These are phyloP conservation scores for Podiceps cristatus DNA, from an alignment of 2,113 vertebrate species.

Conservation along the genomic window DNA sequence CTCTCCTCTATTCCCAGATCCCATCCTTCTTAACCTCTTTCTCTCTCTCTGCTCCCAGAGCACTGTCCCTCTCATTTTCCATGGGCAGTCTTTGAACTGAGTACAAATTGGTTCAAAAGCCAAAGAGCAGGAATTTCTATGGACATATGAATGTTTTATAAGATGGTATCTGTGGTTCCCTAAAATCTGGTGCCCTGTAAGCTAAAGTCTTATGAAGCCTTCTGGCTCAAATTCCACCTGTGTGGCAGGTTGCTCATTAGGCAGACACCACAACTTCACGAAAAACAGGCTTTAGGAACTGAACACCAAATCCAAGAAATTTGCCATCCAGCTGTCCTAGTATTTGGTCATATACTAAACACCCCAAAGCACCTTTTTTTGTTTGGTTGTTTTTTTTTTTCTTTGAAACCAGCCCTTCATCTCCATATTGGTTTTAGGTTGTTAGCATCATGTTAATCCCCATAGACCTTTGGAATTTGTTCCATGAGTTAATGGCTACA, in stretches of 20 bases:
- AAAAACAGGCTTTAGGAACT: neutral
- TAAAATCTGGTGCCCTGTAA: neutral
- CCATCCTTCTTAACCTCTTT: neutral
- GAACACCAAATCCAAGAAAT: neutral
- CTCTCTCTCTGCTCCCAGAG: neutral
- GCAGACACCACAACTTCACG: neutral
- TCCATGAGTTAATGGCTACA: neutral
- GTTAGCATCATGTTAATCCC: neutral
- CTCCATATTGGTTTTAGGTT: neutral
- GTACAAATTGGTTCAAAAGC: neutral
- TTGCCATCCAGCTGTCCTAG: neutral
- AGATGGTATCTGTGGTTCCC: neutral
- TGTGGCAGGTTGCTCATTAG: neutral
- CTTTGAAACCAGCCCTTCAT: neutral
- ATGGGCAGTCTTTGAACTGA: neutral
- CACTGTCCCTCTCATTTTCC: neutral
- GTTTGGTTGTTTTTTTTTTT: neutral
- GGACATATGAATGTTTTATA: neutral
- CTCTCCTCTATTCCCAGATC: neutral
- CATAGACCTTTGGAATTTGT: neutral
- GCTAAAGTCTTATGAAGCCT: neutral
- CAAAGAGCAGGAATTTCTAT: neutral
- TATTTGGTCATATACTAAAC: neutral
- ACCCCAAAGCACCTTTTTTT: neutral
- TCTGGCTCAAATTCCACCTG: neutral